These are phyloP conservation scores for Parnassius apollo DNA, from an alignment of 2,888 invertebrate genomes.

Conservation along the genomic window DNA sequence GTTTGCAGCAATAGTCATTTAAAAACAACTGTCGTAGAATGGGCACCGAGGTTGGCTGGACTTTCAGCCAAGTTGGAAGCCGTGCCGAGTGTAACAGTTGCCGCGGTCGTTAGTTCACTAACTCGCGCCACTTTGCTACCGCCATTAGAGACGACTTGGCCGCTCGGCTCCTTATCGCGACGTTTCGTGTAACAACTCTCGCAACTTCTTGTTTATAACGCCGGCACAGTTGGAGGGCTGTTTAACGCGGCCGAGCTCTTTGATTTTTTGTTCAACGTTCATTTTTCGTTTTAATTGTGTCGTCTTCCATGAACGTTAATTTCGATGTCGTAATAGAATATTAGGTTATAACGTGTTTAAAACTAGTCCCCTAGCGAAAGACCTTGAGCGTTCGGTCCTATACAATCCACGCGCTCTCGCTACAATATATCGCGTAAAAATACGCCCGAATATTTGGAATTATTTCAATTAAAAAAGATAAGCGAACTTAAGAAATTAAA, in stretches of 20 bases:
- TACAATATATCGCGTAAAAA: too few species aligned
- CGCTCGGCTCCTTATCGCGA: constrained; percentile 44
- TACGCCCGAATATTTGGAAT: too few species aligned
- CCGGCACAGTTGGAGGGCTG: constrained; percentile 30
- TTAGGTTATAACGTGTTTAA: not conserved
- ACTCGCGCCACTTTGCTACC: constrained; percentile 45
- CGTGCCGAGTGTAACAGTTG: constrained; percentile 41
- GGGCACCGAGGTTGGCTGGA: constrained; percentile 18
- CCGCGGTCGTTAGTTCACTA: constrained; percentile 55
- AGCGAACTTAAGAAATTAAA: too few species aligned
- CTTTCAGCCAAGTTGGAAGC: constrained; percentile 12
- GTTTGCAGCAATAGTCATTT: constrained; percentile 12
- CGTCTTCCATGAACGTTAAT: constrained; percentile 16
- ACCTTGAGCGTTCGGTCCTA: too few species aligned
- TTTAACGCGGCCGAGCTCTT: constrained; percentile 19
- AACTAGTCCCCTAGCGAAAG: too few species aligned
- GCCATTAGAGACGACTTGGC: constrained; percentile 47
- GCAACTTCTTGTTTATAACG: constrained; percentile 43
- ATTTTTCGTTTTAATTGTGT: constrained; percentile 16
- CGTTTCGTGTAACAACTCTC: constrained; percentile 36
- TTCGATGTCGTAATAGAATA: not conserved
- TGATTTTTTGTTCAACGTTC: constrained; percentile 13
- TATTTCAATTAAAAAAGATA: too few species aligned
- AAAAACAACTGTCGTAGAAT: constrained; percentile 21
- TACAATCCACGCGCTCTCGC: too few species aligned